A percentile compares a stretch with the other conserved stretches of the same genome.
phyloP scores from a whole-genome alignment of 1,140 invertebrate genomes.

The Drosophila pallidifrons region DNA sequence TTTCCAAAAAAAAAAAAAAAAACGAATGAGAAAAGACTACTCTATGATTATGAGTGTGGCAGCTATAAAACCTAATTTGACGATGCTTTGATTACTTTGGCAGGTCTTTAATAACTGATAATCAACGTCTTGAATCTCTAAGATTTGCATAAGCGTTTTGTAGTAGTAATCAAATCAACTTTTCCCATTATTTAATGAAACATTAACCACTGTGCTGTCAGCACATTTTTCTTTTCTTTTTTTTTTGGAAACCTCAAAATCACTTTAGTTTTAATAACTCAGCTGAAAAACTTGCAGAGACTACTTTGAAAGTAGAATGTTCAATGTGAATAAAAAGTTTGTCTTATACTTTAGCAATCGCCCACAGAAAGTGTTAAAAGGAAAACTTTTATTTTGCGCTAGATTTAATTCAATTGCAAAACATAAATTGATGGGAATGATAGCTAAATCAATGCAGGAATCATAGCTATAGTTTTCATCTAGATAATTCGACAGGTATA shows the following conservation, averaged over 20 bases:
- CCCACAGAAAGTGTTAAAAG: neutral
- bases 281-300: neutral
- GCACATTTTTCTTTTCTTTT: neutral
- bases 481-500: no score
- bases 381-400: neutral
- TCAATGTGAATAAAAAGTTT: neutral
- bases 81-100: constrained; percentile 18
- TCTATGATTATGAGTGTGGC: constrained; percentile 12
- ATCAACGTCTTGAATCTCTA: neutral
- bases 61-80: constrained; percentile 19
- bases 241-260: neutral
- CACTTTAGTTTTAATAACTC: constrained; percentile 6
- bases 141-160: constrained; percentile 6
- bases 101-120: constrained; percentile 20
- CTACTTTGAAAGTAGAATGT: neutral
- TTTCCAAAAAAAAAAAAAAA: constrained; percentile 12
- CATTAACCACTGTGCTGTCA: neutral
- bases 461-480: no score
- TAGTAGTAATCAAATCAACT: constrained; percentile 5
- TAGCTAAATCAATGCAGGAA: no score
- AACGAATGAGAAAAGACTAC: no score
- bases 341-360: neutral
- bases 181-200: neutral
- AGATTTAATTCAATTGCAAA: no score
- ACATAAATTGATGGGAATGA: no score